Evolutionary conservation across 1,140 invertebrate genomes (phyloP).

Genomic region (Rhizoglyphus robini): DNA sequence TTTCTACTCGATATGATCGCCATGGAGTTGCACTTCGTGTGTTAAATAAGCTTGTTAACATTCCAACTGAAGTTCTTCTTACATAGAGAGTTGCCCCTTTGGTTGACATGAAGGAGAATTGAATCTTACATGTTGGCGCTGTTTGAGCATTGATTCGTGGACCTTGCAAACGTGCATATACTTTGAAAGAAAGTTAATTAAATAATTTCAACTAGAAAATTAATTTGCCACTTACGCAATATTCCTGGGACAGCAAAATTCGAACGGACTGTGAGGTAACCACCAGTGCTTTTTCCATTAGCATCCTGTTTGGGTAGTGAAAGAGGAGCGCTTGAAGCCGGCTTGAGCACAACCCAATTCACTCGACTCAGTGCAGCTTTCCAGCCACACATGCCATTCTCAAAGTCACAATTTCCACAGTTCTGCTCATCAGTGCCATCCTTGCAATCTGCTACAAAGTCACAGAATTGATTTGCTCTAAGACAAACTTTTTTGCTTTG

Average conservation of each 20-base stretch:
- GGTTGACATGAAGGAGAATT: not conserved
- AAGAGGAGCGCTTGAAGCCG: not conserved
- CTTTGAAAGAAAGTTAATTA: not conserved
- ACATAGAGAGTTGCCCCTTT: not conserved
- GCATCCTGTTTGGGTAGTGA: not conserved
- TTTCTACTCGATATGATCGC: not conserved
- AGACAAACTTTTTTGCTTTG: not conserved
- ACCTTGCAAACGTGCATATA: not conserved
- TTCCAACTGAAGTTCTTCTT: not conserved
- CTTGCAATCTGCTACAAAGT: slow-evolving; percentile 8
- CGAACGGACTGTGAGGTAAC: not conserved
- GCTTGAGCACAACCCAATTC: not conserved
- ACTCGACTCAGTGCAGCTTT: not conserved
- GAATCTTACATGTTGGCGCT: not conserved
- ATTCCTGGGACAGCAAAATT: too few relatives aligned
- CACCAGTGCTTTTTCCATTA: not conserved
- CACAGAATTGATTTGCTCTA: not conserved
- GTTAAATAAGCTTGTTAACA: not conserved
- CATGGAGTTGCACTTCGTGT: not conserved
- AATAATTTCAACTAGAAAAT: too few relatives aligned
- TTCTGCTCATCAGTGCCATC: not conserved
- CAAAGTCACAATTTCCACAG: slow-evolving; percentile 21
- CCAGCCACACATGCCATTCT: slow-evolving; percentile 22
- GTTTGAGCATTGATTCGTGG: not conserved
- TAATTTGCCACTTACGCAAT: not conserved